Percentiles rank a stretch among this genome's conserved stretches.
These are phyloP conservation scores for Nannospalax galili DNA, from an alignment of 2,113 vertebrate genomes.

Conservation along the genomic window DNA sequence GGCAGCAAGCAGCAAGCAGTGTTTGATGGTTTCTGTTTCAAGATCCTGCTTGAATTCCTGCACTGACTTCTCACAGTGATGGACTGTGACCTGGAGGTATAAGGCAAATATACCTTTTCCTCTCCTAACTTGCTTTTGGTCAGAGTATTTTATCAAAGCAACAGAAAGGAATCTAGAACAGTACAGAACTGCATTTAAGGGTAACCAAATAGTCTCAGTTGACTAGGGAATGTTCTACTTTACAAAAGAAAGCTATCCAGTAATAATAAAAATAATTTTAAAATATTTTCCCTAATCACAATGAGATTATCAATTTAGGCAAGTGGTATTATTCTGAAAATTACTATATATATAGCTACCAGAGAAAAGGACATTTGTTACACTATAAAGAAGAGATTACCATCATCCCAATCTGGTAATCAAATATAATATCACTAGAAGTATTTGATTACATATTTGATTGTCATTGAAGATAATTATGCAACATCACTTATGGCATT, in stretches of 20 bases:
- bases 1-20: not conserved
- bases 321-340: slow-evolving; percentile 28
- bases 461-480: not conserved
- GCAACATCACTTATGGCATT: not conserved
- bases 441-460: not conserved
- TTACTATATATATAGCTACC: not conserved
- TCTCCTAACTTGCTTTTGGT: too few species aligned
- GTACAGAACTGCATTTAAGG: not conserved
- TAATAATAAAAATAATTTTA: not conserved
- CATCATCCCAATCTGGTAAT: not conserved
- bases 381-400: not conserved
- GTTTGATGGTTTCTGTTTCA: not conserved
- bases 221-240: not conserved
- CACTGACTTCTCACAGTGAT: too few species aligned
- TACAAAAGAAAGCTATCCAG: slow-evolving; percentile 13
- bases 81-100: not conserved
- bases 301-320: not conserved
- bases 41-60: not conserved
- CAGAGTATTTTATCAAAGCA: not conserved
- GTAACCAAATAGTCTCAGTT: not conserved
- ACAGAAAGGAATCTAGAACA: not conserved
- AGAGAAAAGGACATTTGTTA: not conserved
- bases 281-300: not conserved
- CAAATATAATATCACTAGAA: not conserved
- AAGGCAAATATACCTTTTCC: not conserved